These are phyloP conservation scores for Drosophila parvula DNA, from an alignment of 1,140 invertebrate genomes.

Conservation along the genomic window DNA sequence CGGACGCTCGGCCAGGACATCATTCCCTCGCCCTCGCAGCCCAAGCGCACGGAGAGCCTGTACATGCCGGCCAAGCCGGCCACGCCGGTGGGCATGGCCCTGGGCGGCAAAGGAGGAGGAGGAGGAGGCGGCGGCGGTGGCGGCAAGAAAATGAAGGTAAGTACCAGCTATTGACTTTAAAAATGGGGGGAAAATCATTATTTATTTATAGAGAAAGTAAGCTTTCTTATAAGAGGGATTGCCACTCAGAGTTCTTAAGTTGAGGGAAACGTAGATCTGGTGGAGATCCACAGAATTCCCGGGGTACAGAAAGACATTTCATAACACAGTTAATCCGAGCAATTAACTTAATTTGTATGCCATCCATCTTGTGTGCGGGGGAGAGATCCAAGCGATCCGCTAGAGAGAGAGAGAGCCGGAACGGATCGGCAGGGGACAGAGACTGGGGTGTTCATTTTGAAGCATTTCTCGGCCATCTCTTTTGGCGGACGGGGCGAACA, in stretches of 20 bases:
- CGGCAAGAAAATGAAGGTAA: constrained; percentile 84
- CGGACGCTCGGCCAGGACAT: constrained; percentile 93
- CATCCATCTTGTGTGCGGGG: constrained; percentile 37
- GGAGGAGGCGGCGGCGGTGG: constrained; percentile 84
- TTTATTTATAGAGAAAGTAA: background rate
- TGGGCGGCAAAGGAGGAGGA: constrained; percentile 84
- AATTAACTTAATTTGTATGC: constrained; percentile 72
- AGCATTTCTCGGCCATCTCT: constrained; percentile 44
- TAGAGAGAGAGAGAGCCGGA: background rate
- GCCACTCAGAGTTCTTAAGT: background rate
- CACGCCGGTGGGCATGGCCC: constrained; percentile 84
- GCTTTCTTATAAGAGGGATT: no score
- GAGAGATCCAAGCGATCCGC: constrained; percentile 6
- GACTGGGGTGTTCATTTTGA: constrained; percentile 42
- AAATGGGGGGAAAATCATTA: background rate
- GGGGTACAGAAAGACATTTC: constrained; percentile 57
- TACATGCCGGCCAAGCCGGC: constrained; percentile 87
- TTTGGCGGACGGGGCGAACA: constrained; percentile 52
- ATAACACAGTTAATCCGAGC: constrained; percentile 76
- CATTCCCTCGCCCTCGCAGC: constrained; percentile 91
- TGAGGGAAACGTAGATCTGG: background rate
- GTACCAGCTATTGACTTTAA: background rate
- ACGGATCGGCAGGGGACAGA: background rate
- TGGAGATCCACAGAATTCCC: constrained; percentile 29
- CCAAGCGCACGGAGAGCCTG: constrained; percentile 94